Conservation (phyloP, 2,797 vertebrate species). For the Margarornis squamiger region DNA sequence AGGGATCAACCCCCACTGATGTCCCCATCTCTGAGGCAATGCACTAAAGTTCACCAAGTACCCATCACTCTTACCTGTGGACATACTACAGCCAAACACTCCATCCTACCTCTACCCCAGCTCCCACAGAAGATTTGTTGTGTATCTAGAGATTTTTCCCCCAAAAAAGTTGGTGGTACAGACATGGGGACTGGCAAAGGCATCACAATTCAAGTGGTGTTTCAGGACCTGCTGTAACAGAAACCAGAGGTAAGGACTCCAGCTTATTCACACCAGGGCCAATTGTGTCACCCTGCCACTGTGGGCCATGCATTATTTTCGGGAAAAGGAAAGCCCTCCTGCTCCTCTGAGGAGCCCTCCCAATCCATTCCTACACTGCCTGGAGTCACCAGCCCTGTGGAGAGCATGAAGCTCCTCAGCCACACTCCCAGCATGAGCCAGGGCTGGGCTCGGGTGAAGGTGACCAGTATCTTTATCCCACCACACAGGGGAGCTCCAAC, state of each 20-base stretch:
- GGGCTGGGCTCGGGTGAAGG: conserved; percentile 74
- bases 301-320: conserved; percentile 56
- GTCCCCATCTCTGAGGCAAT: accelerated
- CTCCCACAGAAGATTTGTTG: neutral
- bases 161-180: accelerated
- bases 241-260: neutral
- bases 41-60: accelerated
- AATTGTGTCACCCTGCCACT: conserved; percentile 51
- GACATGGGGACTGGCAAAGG: neutral
- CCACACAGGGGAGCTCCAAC: conserved; percentile 75
- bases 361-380: conserved; percentile 16
- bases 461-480: conserved; percentile 86
- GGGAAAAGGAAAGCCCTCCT: conserved; percentile 64
- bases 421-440: conserved; percentile 65
- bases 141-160: neutral
- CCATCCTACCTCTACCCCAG: neutral
- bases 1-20: neutral
- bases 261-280: neutral
- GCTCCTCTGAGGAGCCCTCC: conserved; percentile 33
- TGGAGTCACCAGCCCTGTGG: neutral
- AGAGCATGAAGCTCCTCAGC: conserved; percentile 56
- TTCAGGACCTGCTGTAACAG: neutral
- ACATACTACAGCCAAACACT: neutral
- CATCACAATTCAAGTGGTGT: neutral
- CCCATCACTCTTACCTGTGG: neutral